Evolutionary conservation across 2,797 vertebrate species (phyloP).

Genomic region (Loriculus beryllinus): DNA sequence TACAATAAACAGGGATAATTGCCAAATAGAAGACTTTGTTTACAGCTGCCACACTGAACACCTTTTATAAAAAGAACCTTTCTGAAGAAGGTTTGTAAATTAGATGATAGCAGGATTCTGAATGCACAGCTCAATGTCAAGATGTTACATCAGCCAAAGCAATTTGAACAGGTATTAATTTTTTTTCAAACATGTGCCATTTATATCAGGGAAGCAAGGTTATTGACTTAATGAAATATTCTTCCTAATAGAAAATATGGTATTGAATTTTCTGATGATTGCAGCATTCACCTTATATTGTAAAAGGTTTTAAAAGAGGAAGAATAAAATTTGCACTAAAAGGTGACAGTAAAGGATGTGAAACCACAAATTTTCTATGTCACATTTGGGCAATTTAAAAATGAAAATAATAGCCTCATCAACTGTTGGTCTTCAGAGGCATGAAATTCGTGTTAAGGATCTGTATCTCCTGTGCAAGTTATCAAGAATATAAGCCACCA

Average conservation of each 20-base stretch:
- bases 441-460: conserved; percentile 70
- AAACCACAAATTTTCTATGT: conserved; percentile 39
- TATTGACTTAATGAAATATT: conserved; percentile 1
- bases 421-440: conserved; percentile 41
- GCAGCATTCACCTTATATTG: not conserved
- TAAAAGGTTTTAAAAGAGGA: conserved; percentile 10
- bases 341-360: conserved; percentile 4
- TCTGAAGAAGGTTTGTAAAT: not conserved
- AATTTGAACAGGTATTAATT: not conserved
- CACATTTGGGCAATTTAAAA: conserved; percentile 40
- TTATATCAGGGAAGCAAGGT: conserved; percentile 5
- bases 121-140: not conserved
- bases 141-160: not conserved
- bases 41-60: not conserved
- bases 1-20: not conserved
- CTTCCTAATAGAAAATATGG: not conserved
- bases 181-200: not conserved
- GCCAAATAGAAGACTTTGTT: conserved; percentile 13
- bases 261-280: not conserved
- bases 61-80: not conserved
- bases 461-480: conserved; percentile 33
- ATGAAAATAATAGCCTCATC: conserved; percentile 70
- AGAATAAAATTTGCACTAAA: conserved; percentile 13
- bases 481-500: conserved; percentile 70
- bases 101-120: conserved; percentile 7